These are phyloP conservation scores for Dendroctonus valens DNA, from an alignment of 1,140 invertebrate species.

Conservation along the genomic window DNA sequence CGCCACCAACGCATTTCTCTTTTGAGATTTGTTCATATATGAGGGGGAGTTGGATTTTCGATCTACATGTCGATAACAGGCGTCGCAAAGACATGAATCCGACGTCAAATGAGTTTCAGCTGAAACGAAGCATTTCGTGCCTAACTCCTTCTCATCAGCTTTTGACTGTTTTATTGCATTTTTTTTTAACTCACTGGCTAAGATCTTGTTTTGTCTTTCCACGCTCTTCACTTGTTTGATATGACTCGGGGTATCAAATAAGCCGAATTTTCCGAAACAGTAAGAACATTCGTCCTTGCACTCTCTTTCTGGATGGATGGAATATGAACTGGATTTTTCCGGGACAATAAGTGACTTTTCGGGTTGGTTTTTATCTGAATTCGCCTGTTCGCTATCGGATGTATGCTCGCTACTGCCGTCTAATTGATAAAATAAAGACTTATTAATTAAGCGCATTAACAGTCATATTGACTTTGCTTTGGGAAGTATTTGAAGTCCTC, in stretches of 20 bases:
- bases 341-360: conserved; percentile 72
- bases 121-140: conserved; percentile 43
- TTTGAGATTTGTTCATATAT: conserved; percentile 52
- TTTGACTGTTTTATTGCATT: conserved; percentile 3
- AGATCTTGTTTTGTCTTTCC: conserved; percentile 73
- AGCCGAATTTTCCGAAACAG: conserved; percentile 80
- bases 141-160: neutral
- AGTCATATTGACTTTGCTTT: no score
- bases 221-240: conserved; percentile 78
- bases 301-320: conserved; percentile 74
- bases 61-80: conserved; percentile 80
- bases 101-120: conserved; percentile 73
- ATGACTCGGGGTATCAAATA: conserved; percentile 81
- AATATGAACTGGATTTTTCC: conserved; percentile 81
- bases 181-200: conserved; percentile 57
- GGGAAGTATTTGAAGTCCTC: no score
- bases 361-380: conserved; percentile 56
- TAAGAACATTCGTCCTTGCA: conserved; percentile 82
- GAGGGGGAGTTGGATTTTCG: conserved; percentile 68
- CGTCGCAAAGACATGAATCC: conserved; percentile 81
- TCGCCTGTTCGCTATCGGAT: conserved; percentile 50
- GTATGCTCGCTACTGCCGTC: conserved; percentile 51
- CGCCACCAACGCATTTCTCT: conserved; percentile 42
- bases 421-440: conserved; percentile 16
- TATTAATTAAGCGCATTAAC: no score